phyloP scores from a whole-genome alignment of 2,113 vertebrate species.

The Cynoglossus semilaevis region DNA sequence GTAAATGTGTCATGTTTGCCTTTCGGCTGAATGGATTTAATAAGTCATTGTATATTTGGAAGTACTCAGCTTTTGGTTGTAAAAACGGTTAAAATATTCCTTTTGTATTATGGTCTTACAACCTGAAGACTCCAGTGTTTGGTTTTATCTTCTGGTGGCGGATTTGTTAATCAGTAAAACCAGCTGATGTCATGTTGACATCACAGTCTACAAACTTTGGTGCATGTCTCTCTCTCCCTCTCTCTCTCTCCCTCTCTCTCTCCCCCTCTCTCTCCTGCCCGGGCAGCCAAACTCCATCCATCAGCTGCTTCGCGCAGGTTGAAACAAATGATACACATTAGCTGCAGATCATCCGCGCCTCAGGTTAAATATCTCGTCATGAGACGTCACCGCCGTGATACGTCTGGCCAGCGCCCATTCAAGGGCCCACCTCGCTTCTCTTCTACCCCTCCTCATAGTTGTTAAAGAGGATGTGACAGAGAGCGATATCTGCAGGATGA shows the following conservation, averaged over 20 bases:
- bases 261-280: background rate
- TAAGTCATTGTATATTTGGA: too few species aligned
- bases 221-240: background rate
- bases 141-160: constrained; percentile 19
- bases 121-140: too few species aligned
- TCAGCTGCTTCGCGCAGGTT: constrained; percentile 35
- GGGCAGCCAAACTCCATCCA: constrained; percentile 14
- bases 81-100: too few species aligned
- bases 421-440: constrained; percentile 39
- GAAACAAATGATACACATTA: constrained; percentile 30
- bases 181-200: background rate
- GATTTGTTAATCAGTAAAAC: constrained; percentile 30
- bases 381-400: constrained; percentile 55
- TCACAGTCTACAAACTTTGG: background rate
- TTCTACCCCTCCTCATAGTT: constrained; percentile 60
- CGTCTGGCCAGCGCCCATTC: constrained; percentile 55
- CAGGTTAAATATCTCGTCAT: constrained; percentile 44
- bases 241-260: background rate
- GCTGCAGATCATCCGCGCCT: constrained; percentile 37
- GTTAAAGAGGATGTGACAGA: constrained; percentile 75
- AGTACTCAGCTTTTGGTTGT: too few species aligned
- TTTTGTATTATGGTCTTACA: too few species aligned
- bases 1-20: too few species aligned
- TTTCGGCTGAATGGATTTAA: too few species aligned
- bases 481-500: constrained; percentile 66